Conservation (phyloP, 2,797 vertebrate species). For the Gallinago solitaria region DNA sequence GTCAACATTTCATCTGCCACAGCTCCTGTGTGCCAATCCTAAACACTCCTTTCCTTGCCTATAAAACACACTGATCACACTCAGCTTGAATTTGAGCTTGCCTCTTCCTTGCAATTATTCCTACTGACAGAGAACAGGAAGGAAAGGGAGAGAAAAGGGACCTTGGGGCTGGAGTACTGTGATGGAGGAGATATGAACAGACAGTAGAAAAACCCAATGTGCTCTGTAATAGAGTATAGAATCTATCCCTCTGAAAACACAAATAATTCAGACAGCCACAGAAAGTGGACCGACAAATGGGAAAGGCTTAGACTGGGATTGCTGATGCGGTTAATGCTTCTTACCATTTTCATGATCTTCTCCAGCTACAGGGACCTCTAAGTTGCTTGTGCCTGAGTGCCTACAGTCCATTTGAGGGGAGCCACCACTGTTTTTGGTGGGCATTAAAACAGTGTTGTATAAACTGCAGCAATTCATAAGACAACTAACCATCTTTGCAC, state of each 20-base stretch:
- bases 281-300: neutral
- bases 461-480: neutral
- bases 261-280: conserved; percentile 5
- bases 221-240: neutral
- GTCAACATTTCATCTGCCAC: neutral
- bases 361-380: neutral
- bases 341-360: neutral
- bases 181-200: neutral
- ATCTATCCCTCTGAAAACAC: neutral
- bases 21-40: neutral
- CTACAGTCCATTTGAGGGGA: neutral
- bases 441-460: neutral
- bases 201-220: conserved; percentile 22
- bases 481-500: neutral
- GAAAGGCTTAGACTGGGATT: neutral
- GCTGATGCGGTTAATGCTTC: neutral
- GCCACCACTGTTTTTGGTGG: neutral
- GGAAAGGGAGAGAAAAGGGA: conserved; percentile 19
- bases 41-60: neutral
- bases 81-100: conserved; percentile 22
- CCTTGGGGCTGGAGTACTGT: conserved; percentile 28
- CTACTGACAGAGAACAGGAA: conserved; percentile 58
- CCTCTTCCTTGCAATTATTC: conserved; percentile 33
- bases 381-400: neutral
- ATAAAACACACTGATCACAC: conserved; percentile 24